A percentile compares a stretch with the other conserved stretches of the same genome.
phyloP scores from a whole-genome alignment of 2,888 invertebrate genomes.

The Metellina segmentata region DNA sequence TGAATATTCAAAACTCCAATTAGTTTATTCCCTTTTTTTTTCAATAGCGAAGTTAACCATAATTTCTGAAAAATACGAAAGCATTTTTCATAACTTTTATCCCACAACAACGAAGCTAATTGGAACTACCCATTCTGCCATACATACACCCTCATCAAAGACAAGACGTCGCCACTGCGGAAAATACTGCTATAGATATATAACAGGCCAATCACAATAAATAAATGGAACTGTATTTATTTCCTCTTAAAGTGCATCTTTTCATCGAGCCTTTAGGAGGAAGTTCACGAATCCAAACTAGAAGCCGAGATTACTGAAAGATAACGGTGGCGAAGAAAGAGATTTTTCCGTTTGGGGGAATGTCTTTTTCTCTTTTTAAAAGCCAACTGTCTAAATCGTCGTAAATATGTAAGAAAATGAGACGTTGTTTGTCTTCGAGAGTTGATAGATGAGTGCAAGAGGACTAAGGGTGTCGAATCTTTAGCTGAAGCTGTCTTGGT shows the following conservation, averaged over 20 bases:
- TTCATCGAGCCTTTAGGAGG: slow-evolving; percentile 11
- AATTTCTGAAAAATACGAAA: background rate
- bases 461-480: slow-evolving; percentile 57
- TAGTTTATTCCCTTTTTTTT: too few relatives aligned
- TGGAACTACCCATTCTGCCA: background rate
- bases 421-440: slow-evolving; percentile 38
- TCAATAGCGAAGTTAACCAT: background rate
- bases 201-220: slow-evolving; percentile 36
- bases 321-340: background rate
- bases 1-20: too few relatives aligned
- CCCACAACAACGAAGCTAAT: background rate
- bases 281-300: background rate
- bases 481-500: slow-evolving; percentile 43
- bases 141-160: too few relatives aligned
- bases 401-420: slow-evolving; percentile 44
- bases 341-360: too few relatives aligned
- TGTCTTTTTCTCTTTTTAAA: background rate
- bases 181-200: background rate
- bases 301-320: background rate
- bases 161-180: background rate
- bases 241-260: background rate
- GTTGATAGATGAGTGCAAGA: slow-evolving; percentile 35
- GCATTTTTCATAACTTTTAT: background rate
- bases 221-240: slow-evolving; percentile 18
- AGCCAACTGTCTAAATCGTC: slow-evolving; percentile 8